These are phyloP conservation scores for Drosophila watanabei DNA, from an alignment of 1,140 invertebrate genomes.

Conservation along the genomic window DNA sequence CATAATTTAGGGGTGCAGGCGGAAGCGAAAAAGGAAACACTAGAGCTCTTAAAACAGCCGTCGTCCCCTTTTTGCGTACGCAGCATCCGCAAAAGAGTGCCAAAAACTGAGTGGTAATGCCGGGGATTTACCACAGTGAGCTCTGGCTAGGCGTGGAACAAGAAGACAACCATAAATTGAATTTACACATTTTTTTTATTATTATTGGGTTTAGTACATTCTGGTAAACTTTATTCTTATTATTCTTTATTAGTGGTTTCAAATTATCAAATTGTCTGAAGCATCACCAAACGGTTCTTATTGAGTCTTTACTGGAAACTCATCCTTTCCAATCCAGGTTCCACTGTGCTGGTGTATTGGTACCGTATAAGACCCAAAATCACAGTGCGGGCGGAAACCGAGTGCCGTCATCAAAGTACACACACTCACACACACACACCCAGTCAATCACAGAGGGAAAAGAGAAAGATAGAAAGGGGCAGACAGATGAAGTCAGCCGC, in stretches of 20 bases:
- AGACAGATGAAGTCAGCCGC: slow-evolving; percentile 42
- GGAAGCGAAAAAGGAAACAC: slow-evolving; percentile 68
- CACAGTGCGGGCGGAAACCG: slow-evolving; percentile 47
- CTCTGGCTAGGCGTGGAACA: background rate
- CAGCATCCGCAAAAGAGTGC: slow-evolving; percentile 57
- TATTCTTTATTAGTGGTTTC: no score
- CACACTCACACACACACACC: slow-evolving; percentile 18
- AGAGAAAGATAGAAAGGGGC: slow-evolving; percentile 29
- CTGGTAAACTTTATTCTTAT: background rate
- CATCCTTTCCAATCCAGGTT: background rate
- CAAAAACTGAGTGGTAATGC: slow-evolving; percentile 52
- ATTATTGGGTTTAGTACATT: no score
- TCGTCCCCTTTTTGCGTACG: slow-evolving; percentile 46
- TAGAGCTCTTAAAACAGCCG: slow-evolving; percentile 47
- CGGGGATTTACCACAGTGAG: slow-evolving; percentile 39
- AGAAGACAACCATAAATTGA: no score
- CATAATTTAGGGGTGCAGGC: slow-evolving; percentile 48
- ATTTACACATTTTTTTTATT: no score
- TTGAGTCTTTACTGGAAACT: background rate
- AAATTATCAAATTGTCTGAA: background rate
- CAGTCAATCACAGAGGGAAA: slow-evolving; percentile 11
- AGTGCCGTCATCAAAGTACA: slow-evolving; percentile 73
- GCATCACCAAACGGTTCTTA: background rate
- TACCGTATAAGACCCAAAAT: slow-evolving; percentile 33
- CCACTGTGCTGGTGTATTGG: slow-evolving; percentile 33